Evolutionary conservation across 2,888 invertebrate species (phyloP).

Genomic region (Idaea dimidiata): DNA sequence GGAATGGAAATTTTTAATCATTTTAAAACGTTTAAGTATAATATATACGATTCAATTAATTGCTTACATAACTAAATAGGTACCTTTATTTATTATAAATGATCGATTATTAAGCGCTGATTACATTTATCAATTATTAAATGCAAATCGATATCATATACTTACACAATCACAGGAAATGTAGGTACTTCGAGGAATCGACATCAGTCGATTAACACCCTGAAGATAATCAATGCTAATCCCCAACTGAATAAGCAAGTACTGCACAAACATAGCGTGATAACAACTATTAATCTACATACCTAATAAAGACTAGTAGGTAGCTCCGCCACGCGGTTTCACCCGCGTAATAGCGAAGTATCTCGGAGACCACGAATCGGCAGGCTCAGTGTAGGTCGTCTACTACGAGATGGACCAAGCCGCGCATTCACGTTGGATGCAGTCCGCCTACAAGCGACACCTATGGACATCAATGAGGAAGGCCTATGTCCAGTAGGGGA

Average conservation of each 20-base stretch:
- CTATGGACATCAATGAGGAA: no score
- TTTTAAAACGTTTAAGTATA: neutral
- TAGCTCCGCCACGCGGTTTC: conserved; percentile 2
- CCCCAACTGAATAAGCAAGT: neutral
- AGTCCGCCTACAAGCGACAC: no score
- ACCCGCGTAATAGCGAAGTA: no score
- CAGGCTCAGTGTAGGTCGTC: no score
- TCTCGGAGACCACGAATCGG: no score
- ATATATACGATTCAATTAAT: neutral
- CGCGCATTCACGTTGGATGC: no score
- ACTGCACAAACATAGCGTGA: neutral
- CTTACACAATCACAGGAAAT: neutral
- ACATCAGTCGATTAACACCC: neutral
- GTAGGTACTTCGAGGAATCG: neutral
- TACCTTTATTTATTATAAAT: neutral
- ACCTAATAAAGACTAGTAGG: no score
- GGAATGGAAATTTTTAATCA: neutral
- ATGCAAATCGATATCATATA: neutral
- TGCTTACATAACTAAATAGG: neutral
- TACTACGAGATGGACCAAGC: no score
- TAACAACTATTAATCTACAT: neutral
- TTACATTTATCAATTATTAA: neutral
- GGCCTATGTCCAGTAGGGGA: no score
- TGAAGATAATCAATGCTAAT: neutral
- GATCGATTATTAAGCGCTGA: neutral